phyloP scores from a whole-genome alignment of 2,113 vertebrate species.

The Sylvilagus bachmani region DNA sequence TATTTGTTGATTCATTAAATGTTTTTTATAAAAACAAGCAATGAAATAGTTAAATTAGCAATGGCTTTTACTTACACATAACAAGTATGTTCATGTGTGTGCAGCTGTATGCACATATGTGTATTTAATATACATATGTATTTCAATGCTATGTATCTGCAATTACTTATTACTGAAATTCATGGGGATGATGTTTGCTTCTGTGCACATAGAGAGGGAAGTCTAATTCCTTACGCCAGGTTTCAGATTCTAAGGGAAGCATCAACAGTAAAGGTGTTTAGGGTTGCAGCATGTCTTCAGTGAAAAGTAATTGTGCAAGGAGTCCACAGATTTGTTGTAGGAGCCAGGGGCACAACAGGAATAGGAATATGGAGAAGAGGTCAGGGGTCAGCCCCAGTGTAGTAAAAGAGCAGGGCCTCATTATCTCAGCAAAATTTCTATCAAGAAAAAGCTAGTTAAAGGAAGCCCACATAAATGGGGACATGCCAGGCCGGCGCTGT shows the following conservation, averaged over 20 bases:
- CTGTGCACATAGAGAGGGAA: neutral
- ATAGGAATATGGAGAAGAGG: rapidly evolving
- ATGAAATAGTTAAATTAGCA: neutral
- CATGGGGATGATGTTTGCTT: neutral
- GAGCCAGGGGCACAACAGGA: too few relatives aligned
- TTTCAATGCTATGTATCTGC: neutral
- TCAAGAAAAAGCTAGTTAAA: neutral
- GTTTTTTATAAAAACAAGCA: too few relatives aligned
- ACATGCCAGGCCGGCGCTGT: too few relatives aligned
- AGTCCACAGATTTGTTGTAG: rapidly evolving
- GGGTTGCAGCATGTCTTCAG: neutral
- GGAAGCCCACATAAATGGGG: neutral
- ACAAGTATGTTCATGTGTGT: too few relatives aligned
- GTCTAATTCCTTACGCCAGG: neutral
- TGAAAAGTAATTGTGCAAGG: neutral
- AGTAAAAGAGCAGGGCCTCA: rapidly evolving
- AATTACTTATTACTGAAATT: neutral
- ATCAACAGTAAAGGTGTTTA: neutral
- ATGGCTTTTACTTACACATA: neutral
- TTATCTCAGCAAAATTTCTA: neutral
- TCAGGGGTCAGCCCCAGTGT: neutral
- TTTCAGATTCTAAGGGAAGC: neutral
- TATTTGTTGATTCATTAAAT: too few relatives aligned
- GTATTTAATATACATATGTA: neutral
- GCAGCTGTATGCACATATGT: neutral